Conservation (phyloP, 2,888 invertebrate genomes). For the Alitta virens region DNA sequence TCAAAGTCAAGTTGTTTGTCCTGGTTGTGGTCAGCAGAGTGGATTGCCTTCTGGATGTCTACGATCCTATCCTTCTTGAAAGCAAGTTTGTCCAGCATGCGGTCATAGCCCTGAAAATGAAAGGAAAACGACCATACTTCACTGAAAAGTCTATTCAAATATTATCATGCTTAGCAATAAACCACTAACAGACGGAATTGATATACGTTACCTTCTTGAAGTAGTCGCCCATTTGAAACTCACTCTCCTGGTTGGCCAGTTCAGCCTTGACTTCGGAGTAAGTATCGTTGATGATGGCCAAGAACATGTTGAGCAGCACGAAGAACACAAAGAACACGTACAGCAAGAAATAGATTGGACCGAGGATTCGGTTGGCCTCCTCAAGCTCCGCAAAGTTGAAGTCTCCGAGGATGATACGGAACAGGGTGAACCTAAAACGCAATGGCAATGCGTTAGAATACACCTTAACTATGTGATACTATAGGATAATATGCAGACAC, state of each 20-base stretch:
- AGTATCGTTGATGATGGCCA: conserved; percentile 78
- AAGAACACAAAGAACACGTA: conserved; percentile 79
- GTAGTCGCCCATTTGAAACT: conserved; percentile 65
- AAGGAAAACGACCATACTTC: too few species aligned
- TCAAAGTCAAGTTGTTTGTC: conserved; percentile 58
- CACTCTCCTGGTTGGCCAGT: conserved; percentile 61
- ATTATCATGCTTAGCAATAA: too few species aligned
- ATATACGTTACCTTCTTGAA: conserved; percentile 62
- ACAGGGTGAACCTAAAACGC: conserved; percentile 64
- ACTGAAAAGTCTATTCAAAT: too few species aligned
- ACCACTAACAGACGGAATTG: too few species aligned
- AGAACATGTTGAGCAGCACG: conserved; percentile 76
- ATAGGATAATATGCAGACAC: too few species aligned
- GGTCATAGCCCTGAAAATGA: conserved; percentile 58
- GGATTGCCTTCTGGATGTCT: conserved; percentile 60
- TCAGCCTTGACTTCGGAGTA: conserved; percentile 74
- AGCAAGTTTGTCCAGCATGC: conserved; percentile 61
- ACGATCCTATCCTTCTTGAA: conserved; percentile 59
- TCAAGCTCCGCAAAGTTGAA: conserved; percentile 72
- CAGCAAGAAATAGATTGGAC: conserved; percentile 72
- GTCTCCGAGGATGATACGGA: conserved; percentile 74
- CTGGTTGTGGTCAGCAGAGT: conserved; percentile 59
- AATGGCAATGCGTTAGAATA: too few species aligned
- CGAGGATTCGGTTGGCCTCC: conserved; percentile 67
- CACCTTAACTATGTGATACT: too few species aligned